Evolutionary conservation across 2,113 vertebrate genomes (phyloP), one percentile per base, ranked within the genome.

Genomic region (Triplophysa siluroides): DNA sequence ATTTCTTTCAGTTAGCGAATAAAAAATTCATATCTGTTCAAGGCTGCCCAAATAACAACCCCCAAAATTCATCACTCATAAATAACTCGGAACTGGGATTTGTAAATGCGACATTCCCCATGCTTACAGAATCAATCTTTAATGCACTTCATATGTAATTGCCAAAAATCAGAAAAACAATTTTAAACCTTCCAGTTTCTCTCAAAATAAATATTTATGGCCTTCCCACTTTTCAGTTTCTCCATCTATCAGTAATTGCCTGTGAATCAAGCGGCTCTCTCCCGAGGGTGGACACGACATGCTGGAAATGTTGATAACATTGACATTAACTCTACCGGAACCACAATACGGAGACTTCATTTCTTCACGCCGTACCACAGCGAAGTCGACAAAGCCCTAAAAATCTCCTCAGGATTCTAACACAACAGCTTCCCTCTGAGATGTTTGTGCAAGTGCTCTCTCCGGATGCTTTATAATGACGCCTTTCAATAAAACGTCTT

Each of bases 141-240:
- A 88, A 93, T 91, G 91, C 88, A 87, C 88, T 85, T 91, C 92
- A 93, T 52, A 91, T 90, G 88, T 90, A 88, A 92, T 88, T 89
- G 88, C 88, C 86, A 83, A 88, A 38, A 87, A 91, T 93, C 86
- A 81, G 89, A 89, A 87, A 77, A 58, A 86, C 88, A 91, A 91
- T 91, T 90, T 88, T 88, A 86, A 86, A 91, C 91, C 91, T 81
- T 93, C 90, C 88, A 78, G 87, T 85, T 54, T 58, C 74, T 85
- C 78, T 78, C 87, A 85, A 91, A 89, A 92, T 94, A 92, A 91
- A 94, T 93, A 93, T 93, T 93, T 90, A 94, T 93, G 91, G 89
- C 12, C 64, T 66, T 82, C 85, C 82, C 86, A 84, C 85, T 88
- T 87, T 78, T 83, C 86, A 70, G 43, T 86, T 86, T 88, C 85